Evolutionary conservation across 2,888 invertebrate genomes (phyloP).

Genomic region (Serrognathus titanus): DNA sequence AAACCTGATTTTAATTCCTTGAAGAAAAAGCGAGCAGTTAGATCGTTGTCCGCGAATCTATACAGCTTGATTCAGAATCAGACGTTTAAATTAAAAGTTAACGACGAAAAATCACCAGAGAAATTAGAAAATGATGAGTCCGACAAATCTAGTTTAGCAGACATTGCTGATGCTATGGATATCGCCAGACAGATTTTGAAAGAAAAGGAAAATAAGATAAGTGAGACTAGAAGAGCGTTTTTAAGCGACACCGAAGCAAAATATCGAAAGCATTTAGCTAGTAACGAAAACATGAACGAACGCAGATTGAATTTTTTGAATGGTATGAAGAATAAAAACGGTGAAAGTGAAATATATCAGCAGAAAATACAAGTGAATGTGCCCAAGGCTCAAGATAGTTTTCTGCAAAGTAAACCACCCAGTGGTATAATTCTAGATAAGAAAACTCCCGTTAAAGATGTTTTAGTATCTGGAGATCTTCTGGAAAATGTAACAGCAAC

Average conservation of each 20-base stretch:
- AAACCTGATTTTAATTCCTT: slow-evolving; percentile 42
- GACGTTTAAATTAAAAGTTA: background rate
- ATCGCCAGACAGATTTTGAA: slow-evolving; percentile 47
- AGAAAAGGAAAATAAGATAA: slow-evolving; percentile 45
- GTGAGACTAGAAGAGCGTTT: slow-evolving; percentile 41
- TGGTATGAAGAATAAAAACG: slow-evolving; percentile 32
- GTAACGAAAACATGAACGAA: slow-evolving; percentile 8
- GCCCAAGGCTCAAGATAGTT: slow-evolving; percentile 26
- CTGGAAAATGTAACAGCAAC: too few relatives aligned
- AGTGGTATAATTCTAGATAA: slow-evolving; percentile 36
- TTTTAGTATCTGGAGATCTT: too few relatives aligned
- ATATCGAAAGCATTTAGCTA: slow-evolving; percentile 21
- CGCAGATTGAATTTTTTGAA: slow-evolving; percentile 40
- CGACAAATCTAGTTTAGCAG: slow-evolving; percentile 39
- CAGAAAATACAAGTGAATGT: slow-evolving; percentile 27
- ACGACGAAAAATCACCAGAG: slow-evolving; percentile 8
- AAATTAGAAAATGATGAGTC: slow-evolving; percentile 28
- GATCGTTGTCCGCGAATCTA: slow-evolving; percentile 81
- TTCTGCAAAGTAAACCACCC: slow-evolving; percentile 37
- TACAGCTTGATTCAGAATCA: slow-evolving; percentile 71
- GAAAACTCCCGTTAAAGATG: slow-evolving; percentile 27
- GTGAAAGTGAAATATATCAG: slow-evolving; percentile 24
- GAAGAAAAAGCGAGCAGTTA: slow-evolving; percentile 74
- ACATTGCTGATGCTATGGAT: slow-evolving; percentile 50
- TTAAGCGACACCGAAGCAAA: slow-evolving; percentile 45